These are phyloP conservation scores for Xylota sylvarum DNA, from an alignment of 2,888 invertebrate genomes.

Conservation along the genomic window DNA sequence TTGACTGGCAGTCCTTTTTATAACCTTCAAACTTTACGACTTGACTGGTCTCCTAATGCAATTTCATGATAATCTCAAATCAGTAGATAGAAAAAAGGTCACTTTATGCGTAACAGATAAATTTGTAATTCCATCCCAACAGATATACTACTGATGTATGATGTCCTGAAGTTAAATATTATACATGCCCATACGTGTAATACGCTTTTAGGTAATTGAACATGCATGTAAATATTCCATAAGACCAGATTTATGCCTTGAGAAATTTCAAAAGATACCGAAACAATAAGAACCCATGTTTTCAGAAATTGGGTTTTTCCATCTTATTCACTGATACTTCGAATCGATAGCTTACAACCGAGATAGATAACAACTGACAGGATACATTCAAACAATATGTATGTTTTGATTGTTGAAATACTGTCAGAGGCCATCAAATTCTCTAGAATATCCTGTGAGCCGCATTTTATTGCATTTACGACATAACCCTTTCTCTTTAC, in stretches of 20 bases:
- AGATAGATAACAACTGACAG: background rate
- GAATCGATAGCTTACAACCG: conserved; percentile 25
- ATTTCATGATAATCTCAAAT: no score
- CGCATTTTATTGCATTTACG: conserved; percentile 27
- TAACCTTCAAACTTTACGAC: no score
- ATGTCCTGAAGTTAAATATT: conserved; percentile 6
- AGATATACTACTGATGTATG: background rate
- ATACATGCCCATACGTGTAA: background rate
- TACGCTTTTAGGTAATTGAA: conserved; percentile 32
- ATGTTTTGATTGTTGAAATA: conserved; percentile 13
- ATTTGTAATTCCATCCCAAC: background rate
- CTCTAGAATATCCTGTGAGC: conserved; percentile 1
- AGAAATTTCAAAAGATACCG: conserved; percentile 15
- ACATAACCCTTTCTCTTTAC: conserved; percentile 15
- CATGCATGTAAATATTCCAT: conserved; percentile 27
- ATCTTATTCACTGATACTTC: conserved; percentile 5
- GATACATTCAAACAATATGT: background rate
- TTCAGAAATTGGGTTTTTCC: background rate
- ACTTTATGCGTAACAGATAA: background rate
- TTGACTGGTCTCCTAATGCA: no score
- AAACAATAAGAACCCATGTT: conserved; percentile 16
- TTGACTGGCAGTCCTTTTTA: no score
- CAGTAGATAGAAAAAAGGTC: background rate
- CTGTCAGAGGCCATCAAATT: conserved; percentile 26
- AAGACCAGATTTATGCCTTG: conserved; percentile 27